These are phyloP conservation scores for Poeciliopsis turneri DNA, from an alignment of 2,797 vertebrate species.

Conservation along the genomic window DNA sequence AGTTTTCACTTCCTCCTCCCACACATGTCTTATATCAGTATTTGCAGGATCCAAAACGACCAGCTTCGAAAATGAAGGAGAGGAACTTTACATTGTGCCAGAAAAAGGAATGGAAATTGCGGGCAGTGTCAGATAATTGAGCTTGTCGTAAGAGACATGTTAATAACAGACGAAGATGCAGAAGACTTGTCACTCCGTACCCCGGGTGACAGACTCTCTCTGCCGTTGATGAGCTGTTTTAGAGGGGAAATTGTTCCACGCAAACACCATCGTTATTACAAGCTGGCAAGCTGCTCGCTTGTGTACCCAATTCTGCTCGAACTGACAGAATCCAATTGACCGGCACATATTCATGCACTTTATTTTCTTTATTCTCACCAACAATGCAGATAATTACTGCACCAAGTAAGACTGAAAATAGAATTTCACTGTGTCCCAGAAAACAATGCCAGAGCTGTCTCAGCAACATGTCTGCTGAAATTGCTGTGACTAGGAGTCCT, in stretches of 20 bases:
- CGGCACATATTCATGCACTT: conserved; percentile 88
- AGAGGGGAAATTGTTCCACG: conserved; percentile 87
- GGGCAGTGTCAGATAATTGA: conserved; percentile 91
- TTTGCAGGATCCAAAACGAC: conserved; percentile 81
- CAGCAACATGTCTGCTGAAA: conserved; percentile 79
- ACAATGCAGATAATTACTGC: conserved; percentile 90
- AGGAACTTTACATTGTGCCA: conserved; percentile 88
- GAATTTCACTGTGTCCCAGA: conserved; percentile 83
- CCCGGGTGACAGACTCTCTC: conserved; percentile 87
- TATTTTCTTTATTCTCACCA: conserved; percentile 88
- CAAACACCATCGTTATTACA: conserved; percentile 87
- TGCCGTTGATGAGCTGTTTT: conserved; percentile 89
- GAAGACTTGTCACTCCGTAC: conserved; percentile 86
- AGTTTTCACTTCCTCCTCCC: conserved; percentile 76
- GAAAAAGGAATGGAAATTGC: conserved; percentile 89
- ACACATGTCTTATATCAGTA: conserved; percentile 84
- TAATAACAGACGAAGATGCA: conserved; percentile 88
- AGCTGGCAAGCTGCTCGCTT: conserved; percentile 84
- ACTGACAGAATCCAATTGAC: conserved; percentile 91
- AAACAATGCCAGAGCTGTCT: conserved; percentile 85
- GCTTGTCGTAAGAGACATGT: conserved; percentile 89
- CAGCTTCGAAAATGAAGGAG: conserved; percentile 85
- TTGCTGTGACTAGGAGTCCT: conserved; percentile 76
- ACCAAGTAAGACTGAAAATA: conserved; percentile 88
- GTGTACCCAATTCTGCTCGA: conserved; percentile 86